Conservation (phyloP, 2,113 vertebrate genomes). For the Potamarius usumacintae region DNA sequence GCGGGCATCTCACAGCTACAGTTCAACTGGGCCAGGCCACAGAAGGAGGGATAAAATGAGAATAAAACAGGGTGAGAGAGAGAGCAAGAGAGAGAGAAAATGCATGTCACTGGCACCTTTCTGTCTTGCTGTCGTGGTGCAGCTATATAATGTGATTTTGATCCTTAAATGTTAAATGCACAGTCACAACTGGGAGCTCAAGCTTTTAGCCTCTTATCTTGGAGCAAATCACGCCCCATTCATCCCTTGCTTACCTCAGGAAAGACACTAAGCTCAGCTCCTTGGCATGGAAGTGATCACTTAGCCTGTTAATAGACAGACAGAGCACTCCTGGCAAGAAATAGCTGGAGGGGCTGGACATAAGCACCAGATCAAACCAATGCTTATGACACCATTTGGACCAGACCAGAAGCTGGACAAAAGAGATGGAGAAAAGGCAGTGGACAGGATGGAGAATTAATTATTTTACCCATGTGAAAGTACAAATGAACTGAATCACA, state of each 20-base stretch:
- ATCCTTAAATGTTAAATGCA: conserved; percentile 24
- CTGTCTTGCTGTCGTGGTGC: background rate
- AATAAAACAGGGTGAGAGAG: background rate
- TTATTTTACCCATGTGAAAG: conserved; percentile 11
- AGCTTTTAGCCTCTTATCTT: conserved; percentile 9
- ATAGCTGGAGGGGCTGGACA: background rate
- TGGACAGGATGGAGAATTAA: conserved; percentile 4
- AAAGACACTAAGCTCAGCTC: conserved; percentile 4
- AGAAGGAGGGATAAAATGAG: conserved; percentile 51
- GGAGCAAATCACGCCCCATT: background rate
- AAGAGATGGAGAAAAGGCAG: background rate
- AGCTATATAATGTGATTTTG: background rate
- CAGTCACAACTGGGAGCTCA: background rate
- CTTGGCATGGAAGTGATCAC: background rate
- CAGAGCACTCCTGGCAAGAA: background rate
- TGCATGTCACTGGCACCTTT: background rate
- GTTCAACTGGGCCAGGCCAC: conserved; percentile 72
- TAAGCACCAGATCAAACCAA: background rate
- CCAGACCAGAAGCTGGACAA: conserved; percentile 12
- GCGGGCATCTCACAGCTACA: conserved; percentile 69
- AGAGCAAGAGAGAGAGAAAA: background rate
- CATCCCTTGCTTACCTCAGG: background rate
- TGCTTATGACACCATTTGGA: background rate
- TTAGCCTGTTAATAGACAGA: background rate
- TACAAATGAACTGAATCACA: conserved; percentile 2